These are phyloP conservation scores for Gymnothorax reevesii DNA, from an alignment of 2,797 vertebrate genomes.

Conservation along the genomic window DNA sequence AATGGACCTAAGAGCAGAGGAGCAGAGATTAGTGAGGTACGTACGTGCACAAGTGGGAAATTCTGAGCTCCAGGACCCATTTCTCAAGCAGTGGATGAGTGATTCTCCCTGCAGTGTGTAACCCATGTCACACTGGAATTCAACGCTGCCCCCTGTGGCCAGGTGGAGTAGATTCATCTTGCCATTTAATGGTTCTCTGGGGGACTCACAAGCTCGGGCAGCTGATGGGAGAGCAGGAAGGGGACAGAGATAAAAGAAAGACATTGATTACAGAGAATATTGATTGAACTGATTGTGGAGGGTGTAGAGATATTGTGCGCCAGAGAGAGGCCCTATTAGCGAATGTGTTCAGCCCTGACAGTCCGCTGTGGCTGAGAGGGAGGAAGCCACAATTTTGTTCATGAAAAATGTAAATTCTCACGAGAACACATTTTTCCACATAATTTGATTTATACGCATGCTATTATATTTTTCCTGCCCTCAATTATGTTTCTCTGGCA, in stretches of 20 bases:
- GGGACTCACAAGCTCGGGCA: constrained; percentile 75
- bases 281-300: too few relatives aligned
- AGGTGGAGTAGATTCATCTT: constrained; percentile 76
- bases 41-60: constrained; percentile 88
- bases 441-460: too few relatives aligned
- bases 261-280: background rate
- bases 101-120: constrained; percentile 82
- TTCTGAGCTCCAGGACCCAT: constrained; percentile 82
- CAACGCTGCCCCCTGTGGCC: constrained; percentile 72
- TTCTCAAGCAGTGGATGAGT: constrained; percentile 76
- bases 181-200: constrained; percentile 75
- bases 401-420: too few relatives aligned
- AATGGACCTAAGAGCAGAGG: background rate
- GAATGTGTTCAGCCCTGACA: too few relatives aligned
- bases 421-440: too few relatives aligned
- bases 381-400: too few relatives aligned
- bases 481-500: too few relatives aligned
- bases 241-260: background rate
- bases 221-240: constrained; percentile 40
- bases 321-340: too few relatives aligned
- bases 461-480: too few relatives aligned
- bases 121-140: constrained; percentile 83
- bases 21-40: constrained; percentile 56
- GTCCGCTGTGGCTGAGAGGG: too few relatives aligned
- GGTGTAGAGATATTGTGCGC: too few relatives aligned